phyloP scores from a whole-genome alignment of 1,140 invertebrate species.

The Cotesia vestalis region DNA sequence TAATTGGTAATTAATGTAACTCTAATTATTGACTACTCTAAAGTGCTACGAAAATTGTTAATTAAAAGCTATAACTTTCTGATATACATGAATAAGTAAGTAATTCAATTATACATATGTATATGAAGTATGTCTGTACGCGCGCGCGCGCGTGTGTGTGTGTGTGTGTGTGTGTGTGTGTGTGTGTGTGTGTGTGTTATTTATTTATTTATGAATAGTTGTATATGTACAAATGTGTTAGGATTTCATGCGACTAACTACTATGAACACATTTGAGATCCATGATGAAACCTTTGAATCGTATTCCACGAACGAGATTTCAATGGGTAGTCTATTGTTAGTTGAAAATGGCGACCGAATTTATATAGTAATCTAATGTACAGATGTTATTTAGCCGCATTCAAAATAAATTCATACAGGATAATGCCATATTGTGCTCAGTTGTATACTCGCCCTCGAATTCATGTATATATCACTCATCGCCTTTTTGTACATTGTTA shows the following conservation, averaged over 20 bases:
- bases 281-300: conserved; percentile 59
- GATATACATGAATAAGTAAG: too few relatives aligned
- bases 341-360: conserved; percentile 59
- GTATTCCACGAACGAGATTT: conserved; percentile 57
- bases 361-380: conserved; percentile 63
- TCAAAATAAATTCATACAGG: conserved; percentile 50
- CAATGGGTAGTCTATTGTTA: conserved; percentile 59
- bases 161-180: not conserved
- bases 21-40: too few relatives aligned
- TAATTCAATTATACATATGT: not conserved
- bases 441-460: conserved; percentile 53
- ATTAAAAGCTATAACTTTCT: too few relatives aligned
- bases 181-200: not conserved
- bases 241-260: not conserved
- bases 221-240: too few relatives aligned
- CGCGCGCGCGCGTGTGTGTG: too few relatives aligned
- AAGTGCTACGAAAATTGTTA: too few relatives aligned
- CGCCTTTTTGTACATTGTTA: conserved; percentile 7
- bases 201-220: too few relatives aligned
- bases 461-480: conserved; percentile 43
- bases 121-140: not conserved
- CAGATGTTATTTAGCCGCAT: conserved; percentile 65
- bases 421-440: conserved; percentile 57
- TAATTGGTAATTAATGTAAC: too few relatives aligned
- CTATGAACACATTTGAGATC: conserved; percentile 14